Evolutionary conservation across 2,888 invertebrate genomes (phyloP).

Genomic region (Micoletzkya japonica): DNA sequence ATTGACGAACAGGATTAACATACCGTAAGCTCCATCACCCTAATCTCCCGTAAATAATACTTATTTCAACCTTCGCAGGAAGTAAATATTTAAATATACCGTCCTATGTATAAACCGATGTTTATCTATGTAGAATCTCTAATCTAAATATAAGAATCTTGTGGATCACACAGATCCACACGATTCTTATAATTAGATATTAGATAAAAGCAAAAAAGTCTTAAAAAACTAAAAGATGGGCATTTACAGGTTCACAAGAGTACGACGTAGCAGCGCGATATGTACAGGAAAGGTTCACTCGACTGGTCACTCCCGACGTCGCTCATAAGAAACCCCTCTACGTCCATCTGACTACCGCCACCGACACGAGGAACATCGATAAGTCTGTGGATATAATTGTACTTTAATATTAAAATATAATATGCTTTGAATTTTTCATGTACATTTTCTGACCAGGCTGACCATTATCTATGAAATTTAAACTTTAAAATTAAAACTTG

Average conservation of each 20-base stretch:
- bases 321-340: conserved; percentile 63
- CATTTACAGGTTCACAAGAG: conserved; percentile 53
- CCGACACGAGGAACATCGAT: conserved; percentile 65
- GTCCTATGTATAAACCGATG: no score
- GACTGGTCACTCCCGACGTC: conserved; percentile 53
- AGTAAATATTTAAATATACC: no score
- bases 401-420: not conserved
- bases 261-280: conserved; percentile 62
- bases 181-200: not conserved
- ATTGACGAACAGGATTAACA: no score
- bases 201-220: not conserved
- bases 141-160: no score
- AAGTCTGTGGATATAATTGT: conserved; percentile 21
- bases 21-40: no score
- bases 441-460: no score
- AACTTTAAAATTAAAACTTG: not conserved
- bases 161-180: not conserved
- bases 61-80: no score
- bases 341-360: conserved; percentile 65
- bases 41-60: no score
- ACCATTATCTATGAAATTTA: no score
- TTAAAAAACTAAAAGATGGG: not conserved
- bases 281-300: conserved; percentile 64
- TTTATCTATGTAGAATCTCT: no score
- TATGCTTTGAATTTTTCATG: no score